phyloP scores from a whole-genome alignment of 2,113 vertebrate species.

The Psammodynastes pulverulentus region DNA sequence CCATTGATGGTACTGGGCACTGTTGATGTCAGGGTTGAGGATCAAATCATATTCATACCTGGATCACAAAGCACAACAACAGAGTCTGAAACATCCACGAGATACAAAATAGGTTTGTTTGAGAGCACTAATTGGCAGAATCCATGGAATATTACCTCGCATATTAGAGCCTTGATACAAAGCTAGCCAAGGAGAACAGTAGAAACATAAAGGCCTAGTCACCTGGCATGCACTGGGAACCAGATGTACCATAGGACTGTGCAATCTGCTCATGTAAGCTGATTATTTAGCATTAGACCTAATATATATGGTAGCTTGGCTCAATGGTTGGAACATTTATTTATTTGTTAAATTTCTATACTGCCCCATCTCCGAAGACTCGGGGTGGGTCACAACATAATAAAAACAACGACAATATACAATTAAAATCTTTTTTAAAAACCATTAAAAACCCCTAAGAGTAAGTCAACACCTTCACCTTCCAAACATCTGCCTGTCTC shows the following conservation, averaged over 20 bases:
- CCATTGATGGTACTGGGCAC: slow-evolving; percentile 83
- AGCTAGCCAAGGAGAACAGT: not conserved
- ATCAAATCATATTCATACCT: slow-evolving; percentile 92
- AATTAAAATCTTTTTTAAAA: no score
- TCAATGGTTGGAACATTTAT: not conserved
- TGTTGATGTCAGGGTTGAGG: slow-evolving; percentile 84
- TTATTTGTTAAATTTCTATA: no score
- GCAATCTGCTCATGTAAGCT: not conserved
- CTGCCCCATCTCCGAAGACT: no score
- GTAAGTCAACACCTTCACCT: not conserved
- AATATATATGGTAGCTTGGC: not conserved
- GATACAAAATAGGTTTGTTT: not conserved
- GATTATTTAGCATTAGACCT: not conserved
- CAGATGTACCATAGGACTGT: not conserved
- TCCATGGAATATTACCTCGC: not conserved
- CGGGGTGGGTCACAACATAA: no score
- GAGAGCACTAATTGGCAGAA: not conserved
- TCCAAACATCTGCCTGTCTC: not conserved
- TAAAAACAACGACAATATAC: no score
- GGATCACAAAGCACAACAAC: not conserved
- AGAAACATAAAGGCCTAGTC: not conserved
- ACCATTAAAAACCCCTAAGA: no score
- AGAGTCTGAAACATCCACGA: not conserved
- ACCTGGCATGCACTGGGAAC: not conserved
- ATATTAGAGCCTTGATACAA: not conserved